These are phyloP conservation scores for Spinus pinus DNA, from an alignment of 2,797 vertebrate species.

Conservation along the genomic window DNA sequence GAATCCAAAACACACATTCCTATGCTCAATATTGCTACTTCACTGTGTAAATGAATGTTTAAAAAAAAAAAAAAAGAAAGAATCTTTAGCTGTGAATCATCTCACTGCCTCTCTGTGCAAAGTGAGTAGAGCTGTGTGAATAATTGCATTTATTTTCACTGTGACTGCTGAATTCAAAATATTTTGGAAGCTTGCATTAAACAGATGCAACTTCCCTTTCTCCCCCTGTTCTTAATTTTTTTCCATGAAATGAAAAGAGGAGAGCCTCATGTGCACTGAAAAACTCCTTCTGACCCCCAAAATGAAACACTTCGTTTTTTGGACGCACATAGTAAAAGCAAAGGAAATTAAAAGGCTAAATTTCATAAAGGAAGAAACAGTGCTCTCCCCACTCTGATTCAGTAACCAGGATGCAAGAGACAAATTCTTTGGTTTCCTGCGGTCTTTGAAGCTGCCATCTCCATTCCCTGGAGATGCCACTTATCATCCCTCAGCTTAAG, in stretches of 20 bases:
- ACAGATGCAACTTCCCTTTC: background rate
- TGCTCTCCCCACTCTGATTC: background rate
- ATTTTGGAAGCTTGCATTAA: background rate
- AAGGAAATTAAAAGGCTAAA: slow-evolving; percentile 30
- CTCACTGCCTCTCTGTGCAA: background rate
- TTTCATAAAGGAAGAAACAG: background rate
- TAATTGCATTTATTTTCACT: background rate
- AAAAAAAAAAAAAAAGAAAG: background rate
- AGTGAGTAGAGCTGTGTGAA: background rate
- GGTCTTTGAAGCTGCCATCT: background rate
- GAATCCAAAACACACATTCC: background rate
- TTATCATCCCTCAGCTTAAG: background rate
- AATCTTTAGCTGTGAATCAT: background rate
- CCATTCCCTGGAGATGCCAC: background rate
- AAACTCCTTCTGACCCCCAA: background rate
- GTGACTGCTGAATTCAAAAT: background rate
- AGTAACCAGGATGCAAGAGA: background rate
- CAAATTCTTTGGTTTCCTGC: background rate
- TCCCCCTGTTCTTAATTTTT: fast-evolving
- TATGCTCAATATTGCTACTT: background rate
- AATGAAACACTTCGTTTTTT: slow-evolving; percentile 45
- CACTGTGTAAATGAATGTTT: background rate
- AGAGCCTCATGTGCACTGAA: background rate
- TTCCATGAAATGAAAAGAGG: background rate
- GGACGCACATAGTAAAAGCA: background rate